Percentiles rank a stretch among this genome's conserved stretches.
Evolutionary conservation across 1,140 invertebrate genomes (phyloP).

Genomic region (Camponotus vicinus): DNA sequence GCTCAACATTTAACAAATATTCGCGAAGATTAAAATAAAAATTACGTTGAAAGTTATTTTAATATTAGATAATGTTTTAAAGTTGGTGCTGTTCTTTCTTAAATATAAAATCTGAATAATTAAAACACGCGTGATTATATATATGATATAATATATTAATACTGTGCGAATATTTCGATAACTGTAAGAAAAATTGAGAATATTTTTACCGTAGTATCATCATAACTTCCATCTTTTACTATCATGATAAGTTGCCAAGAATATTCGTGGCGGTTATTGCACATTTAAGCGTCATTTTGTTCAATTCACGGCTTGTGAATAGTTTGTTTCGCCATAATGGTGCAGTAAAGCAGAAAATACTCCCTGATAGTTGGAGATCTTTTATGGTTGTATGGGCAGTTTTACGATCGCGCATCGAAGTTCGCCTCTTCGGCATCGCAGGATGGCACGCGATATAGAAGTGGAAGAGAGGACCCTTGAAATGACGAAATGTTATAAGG

Average conservation of each 20-base stretch:
- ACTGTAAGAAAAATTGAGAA: neutral
- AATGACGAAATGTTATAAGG: conserved; percentile 52
- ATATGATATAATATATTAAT: neutral
- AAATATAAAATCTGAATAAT: neutral
- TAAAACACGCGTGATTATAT: neutral
- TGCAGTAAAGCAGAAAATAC: conserved; percentile 47
- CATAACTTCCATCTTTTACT: neutral
- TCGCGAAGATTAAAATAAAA: neutral
- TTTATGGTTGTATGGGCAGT: conserved; percentile 15
- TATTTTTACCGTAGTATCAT: neutral
- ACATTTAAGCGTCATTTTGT: conserved; percentile 10
- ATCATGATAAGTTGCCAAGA: neutral
- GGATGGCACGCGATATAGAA: conserved; percentile 25
- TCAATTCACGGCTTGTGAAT: conserved; percentile 33
- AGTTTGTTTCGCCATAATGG: conserved; percentile 22
- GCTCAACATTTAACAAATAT: neutral
- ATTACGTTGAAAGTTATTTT: neutral
- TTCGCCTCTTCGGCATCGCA: neutral
- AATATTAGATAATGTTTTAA: neutral
- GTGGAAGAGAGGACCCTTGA: neutral
- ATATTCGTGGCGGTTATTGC: conserved; percentile 3
- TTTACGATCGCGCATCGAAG: conserved; percentile 39
- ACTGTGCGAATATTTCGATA: too few relatives aligned
- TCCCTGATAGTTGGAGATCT: conserved; percentile 16
- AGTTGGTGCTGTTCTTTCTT: neutral